phyloP scores from a whole-genome alignment of 1,140 invertebrate species.

The Trachymyrmex cornetzi region DNA sequence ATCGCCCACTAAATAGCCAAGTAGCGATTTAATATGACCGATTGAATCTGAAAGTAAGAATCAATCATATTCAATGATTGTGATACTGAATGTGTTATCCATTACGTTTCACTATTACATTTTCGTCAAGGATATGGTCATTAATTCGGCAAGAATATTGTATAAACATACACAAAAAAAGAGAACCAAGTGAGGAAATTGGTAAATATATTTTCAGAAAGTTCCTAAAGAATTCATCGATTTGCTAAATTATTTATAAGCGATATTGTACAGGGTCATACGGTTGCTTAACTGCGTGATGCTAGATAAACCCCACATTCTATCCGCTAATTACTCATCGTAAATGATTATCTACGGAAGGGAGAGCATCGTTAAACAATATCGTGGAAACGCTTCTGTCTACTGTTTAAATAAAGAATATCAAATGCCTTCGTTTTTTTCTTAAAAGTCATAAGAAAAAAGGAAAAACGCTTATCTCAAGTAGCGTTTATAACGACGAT shows the following conservation, averaged over 20 bases:
- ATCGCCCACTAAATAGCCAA: no score
- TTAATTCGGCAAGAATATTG: neutral
- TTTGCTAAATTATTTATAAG: slow-evolving; percentile 24
- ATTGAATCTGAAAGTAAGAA: no score
- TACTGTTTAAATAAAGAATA: slow-evolving; percentile 19
- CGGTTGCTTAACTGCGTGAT: neutral
- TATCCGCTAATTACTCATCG: slow-evolving; percentile 35
- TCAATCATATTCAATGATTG: no score
- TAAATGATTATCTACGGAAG: slow-evolving; percentile 20
- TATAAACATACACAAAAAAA: neutral
- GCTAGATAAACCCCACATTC: slow-evolving; percentile 13
- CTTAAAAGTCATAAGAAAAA: neutral
- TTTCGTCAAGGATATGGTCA: neutral
- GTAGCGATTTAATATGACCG: no score
- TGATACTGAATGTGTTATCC: no score
- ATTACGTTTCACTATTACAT: neutral
- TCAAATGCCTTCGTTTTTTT: neutral
- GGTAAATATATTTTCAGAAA: neutral
- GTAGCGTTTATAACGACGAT: neutral
- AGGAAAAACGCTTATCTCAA: slow-evolving; percentile 18
- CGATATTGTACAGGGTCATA: neutral
- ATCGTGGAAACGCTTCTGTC: neutral
- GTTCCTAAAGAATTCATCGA: neutral
- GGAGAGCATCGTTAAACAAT: neutral
- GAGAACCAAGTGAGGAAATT: no score